Percentiles rank a stretch among this genome's conserved stretches.
Conservation (phyloP, 2,113 vertebrate species). For the Zapornia atra region DNA sequence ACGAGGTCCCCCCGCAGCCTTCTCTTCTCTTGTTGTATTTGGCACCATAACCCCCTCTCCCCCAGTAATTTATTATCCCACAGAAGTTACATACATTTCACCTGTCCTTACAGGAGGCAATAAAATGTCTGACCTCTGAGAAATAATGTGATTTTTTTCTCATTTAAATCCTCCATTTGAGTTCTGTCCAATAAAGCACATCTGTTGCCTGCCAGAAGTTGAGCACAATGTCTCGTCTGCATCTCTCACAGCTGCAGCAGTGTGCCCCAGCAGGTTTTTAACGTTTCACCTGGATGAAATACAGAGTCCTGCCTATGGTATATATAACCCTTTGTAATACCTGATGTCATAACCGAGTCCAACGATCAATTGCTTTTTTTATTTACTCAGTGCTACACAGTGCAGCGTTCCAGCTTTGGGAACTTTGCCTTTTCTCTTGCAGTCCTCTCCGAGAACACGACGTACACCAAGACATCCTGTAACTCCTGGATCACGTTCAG, state of each 20-base stretch:
- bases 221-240: background rate
- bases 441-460: background rate
- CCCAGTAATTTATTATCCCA: background rate
- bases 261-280: background rate
- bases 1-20: too few relatives aligned
- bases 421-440: conserved; percentile 24
- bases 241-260: background rate
- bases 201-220: background rate
- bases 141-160: background rate
- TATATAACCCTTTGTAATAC: background rate
- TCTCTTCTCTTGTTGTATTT: background rate
- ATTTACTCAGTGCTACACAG: conserved; percentile 23
- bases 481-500: background rate
- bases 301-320: background rate
- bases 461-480: background rate
- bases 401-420: conserved; percentile 26
- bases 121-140: background rate
- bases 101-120: background rate
- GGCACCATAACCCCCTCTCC: fast-evolving
- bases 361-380: conserved; percentile 24
- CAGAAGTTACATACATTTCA: background rate
- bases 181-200: background rate
- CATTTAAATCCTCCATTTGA: background rate
- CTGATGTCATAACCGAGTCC: conserved; percentile 25
- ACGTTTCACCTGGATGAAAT: conserved; percentile 12